phyloP scores from a whole-genome alignment of 2,888 invertebrate genomes.

The Ptychoptera albimana region DNA sequence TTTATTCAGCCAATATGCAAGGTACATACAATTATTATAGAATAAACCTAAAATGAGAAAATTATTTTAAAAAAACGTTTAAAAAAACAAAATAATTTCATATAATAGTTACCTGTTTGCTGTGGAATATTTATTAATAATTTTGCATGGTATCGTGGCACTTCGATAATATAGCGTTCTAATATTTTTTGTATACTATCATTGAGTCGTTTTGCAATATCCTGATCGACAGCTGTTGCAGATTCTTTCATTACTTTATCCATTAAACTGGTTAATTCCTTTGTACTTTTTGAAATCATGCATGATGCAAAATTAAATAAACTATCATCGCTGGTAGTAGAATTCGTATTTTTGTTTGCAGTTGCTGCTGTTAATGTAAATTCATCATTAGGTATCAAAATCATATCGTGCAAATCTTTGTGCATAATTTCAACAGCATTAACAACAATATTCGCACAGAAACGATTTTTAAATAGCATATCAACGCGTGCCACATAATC shows the following conservation, averaged over 20 bases:
- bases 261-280: conserved; percentile 27
- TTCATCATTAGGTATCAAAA: conserved; percentile 36
- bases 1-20: conserved; percentile 57
- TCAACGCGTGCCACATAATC: conserved; percentile 61
- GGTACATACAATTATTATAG: conserved; percentile 84
- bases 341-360: not conserved
- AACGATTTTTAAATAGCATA: conserved; percentile 57
- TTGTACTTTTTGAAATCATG: conserved; percentile 28
- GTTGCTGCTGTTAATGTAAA: not conserved
- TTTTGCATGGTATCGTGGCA: conserved; percentile 65
- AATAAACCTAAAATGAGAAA: conserved; percentile 63
- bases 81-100: not conserved
- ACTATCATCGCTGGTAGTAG: conserved; percentile 13
- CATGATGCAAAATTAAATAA: conserved; percentile 25
- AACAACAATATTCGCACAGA: conserved; percentile 52
- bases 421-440: conserved; percentile 57
- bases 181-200: conserved; percentile 56
- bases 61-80: too few species aligned
- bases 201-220: conserved; percentile 44
- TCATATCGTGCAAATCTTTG: conserved; percentile 62
- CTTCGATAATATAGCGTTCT: conserved; percentile 58
- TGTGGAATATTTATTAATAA: conserved; percentile 73
- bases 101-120: conserved; percentile 30
- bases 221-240: conserved; percentile 8
- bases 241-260: conserved; percentile 23